A percentile compares a stretch with the other conserved stretches of the same genome.
phyloP scores from a whole-genome alignment of 2,797 vertebrate genomes.

The Mormyrops boulengeri region DNA sequence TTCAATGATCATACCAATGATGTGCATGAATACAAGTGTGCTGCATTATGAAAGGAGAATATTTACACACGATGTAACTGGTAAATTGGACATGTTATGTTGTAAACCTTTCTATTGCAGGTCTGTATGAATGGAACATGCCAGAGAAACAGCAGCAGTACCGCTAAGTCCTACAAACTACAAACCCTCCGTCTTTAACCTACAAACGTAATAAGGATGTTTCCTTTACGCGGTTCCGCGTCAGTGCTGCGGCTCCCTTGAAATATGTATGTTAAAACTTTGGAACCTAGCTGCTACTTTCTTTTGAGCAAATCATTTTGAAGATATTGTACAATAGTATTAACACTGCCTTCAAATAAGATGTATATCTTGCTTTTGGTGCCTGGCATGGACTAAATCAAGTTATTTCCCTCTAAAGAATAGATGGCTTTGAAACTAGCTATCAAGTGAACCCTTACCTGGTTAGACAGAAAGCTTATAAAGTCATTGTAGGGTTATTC shows the following conservation, averaged over 20 bases:
- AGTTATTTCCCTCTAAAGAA: not conserved
- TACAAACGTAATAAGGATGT: not conserved
- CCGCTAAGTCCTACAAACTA: not conserved
- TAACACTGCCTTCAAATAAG: not conserved
- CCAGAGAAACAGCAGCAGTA: not conserved
- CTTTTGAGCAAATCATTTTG: not conserved
- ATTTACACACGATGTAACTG: not conserved
- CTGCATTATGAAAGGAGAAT: not conserved
- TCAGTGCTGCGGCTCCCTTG: not conserved
- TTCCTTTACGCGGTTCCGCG: not conserved
- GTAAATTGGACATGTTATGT: not conserved
- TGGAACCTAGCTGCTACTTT: not conserved
- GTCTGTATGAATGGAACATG: slow-evolving; percentile 20
- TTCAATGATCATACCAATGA: not conserved
- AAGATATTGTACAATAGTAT: not conserved
- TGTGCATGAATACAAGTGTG: not conserved
- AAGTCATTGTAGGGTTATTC: not conserved
- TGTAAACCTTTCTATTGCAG: not conserved
- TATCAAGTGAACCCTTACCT: not conserved
- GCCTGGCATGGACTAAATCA: not conserved
- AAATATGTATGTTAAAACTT: not conserved
- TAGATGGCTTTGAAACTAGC: not conserved
- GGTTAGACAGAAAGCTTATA: not conserved
- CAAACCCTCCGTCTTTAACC: not conserved
- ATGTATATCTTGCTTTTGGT: not conserved